Base-by-base conservation (phyloP, 1,140 invertebrate species). In the Cydia amplana region DNA sequence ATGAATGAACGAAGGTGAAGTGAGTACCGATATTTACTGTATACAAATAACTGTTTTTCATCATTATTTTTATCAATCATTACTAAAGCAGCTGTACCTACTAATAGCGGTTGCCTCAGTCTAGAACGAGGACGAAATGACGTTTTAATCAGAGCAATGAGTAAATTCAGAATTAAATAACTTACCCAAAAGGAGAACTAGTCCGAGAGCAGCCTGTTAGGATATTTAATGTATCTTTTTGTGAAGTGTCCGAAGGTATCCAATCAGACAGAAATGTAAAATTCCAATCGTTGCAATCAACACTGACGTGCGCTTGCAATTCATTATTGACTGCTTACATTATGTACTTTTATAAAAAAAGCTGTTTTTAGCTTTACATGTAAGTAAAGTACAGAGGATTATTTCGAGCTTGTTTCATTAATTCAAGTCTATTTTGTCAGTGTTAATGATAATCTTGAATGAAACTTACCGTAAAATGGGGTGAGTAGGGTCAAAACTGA, bases 201-300 rank as follows among this genome's bases (percentile, higher is more conserved):
- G 64, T 4, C 12, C 64, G 28, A 65, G 63, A 65, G 55, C 18
- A 65, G 64, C 64, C 64, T 65, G 64, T 65, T 65, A 65, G 64
- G 28, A 32, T 65, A 65, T 65, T 9, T 16, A 65, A 36, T 28
- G 64, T 65, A n/a, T 32, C 64, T 65, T 65, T 65, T 65, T 65
- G 16, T 65, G 28, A 32, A 65, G 28, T 36, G 28, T 65, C 28
- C n/a, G n/a, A n/a, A 70, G 20, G 55, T 60, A 18, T 40, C 32
- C 65, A 70, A 70, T 70, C 28, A 70, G 16, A 16, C 28, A 70
- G 65, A 70, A 70, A 70, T 36, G 28, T 36, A 36, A 36, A 70
- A 70, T 70, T 36, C 32, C 28, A 20, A 40, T 20, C 65, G 65
- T 36, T 18, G 65, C 32, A 36, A n/a, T 36, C n/a, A 70, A 70